These are phyloP conservation scores for Fragum sueziense DNA, from an alignment of 2,888 invertebrate genomes.

Conservation along the genomic window DNA sequence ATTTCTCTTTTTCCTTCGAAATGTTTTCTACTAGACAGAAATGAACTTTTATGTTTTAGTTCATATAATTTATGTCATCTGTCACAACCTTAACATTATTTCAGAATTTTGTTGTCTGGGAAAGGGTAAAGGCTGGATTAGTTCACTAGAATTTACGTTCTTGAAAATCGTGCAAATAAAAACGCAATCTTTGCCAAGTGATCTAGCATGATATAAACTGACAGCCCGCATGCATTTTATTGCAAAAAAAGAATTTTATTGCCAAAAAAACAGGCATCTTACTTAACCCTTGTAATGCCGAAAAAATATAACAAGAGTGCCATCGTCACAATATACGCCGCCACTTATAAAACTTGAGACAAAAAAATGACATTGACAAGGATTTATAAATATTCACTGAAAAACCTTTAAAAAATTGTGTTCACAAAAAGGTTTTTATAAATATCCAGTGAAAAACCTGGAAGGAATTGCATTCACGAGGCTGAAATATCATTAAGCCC, in stretches of 20 bases:
- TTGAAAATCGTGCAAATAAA: not conserved
- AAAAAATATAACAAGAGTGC: no score
- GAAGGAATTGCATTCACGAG: no score
- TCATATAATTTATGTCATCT: not conserved
- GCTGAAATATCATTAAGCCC: no score
- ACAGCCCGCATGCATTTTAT: conserved; percentile 10
- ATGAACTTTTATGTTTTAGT: not conserved
- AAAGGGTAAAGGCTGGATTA: not conserved
- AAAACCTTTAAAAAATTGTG: no score
- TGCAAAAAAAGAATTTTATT: conserved; percentile 23
- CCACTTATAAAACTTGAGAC: no score
- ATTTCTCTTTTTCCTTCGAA: not conserved
- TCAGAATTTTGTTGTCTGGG: not conserved
- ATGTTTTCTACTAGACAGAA: not conserved
- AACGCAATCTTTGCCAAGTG: not conserved
- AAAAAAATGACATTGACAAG: no score
- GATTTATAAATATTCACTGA: no score
- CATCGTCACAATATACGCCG: no score
- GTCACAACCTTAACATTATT: not conserved
- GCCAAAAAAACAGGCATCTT: conserved; percentile 11
- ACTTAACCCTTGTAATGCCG: conserved; percentile 7
- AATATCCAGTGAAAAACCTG: no score
- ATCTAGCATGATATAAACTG: not conserved
- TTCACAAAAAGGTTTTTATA: no score
- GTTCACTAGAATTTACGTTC: not conserved